Evolutionary conservation across 2,888 invertebrate genomes (phyloP), one percentile per base, ranked within the genome.

Genomic region (Habroteleia sp.): DNA sequence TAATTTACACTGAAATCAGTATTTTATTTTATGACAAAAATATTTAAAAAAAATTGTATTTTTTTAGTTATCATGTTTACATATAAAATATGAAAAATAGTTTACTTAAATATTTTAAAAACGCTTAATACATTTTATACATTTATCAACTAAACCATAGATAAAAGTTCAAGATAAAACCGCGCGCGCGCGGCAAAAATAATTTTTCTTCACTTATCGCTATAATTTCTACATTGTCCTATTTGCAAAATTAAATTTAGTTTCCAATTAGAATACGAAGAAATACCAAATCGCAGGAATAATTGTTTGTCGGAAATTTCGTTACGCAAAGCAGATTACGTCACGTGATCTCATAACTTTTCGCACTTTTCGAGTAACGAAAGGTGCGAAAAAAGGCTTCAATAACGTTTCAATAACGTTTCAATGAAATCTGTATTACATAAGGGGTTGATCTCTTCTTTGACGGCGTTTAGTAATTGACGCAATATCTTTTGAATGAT

Each of bases 331-430:
- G 33, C 42, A 3, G 14, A 17, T 56, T 56, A 17, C 42, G 7
- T 56, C 56, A 56, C 14, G 23, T 8, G 20, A n/a, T 56, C 42
- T 56, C 56, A 42, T 42, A 3, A 56, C 23, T 56, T 54, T 41
- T 23, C 56, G 41, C 23, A 16, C 56, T 8, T 25, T 56, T 56
- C 11, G 31, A n/a, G n/a, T n/a, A n/a, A n/a, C n/a, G n/a, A n/a
- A n/a, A n/a, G n/a, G n/a, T n/a, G n/a, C n/a, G n/a, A n/a, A n/a
- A n/a, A n/a, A n/a, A n/a, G n/a, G n/a, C n/a, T n/a, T n/a, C n/a
- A n/a, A n/a, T n/a, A n/a, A n/a, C n/a, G n/a, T n/a, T n/a, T n/a
- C n/a, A n/a, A n/a, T n/a, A n/a, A 41, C 14, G 41, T 13, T 56
- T 27, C 14, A 42, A 56, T 33, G 23, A 31, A 42, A 23, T 42